Evolutionary conservation across 2,797 vertebrate genomes (phyloP).

Genomic region (Trichosurus vulpecula): DNA sequence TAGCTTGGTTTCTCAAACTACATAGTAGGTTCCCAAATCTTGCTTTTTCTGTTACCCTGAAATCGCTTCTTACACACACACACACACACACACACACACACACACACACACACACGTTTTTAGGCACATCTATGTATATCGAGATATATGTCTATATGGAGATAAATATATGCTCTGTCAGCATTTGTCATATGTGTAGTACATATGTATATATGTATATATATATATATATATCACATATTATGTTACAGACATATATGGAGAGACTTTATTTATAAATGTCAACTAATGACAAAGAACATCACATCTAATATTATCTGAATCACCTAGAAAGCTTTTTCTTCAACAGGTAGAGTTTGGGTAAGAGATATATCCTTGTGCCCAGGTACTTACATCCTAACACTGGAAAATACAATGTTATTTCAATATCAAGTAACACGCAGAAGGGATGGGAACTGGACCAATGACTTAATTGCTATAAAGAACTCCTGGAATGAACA

Average conservation of each 20-base stretch:
- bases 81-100: neutral
- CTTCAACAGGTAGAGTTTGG: neutral
- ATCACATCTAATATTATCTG: neutral
- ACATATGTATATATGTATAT: no score
- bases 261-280: neutral
- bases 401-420: neutral
- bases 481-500: neutral
- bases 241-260: neutral
- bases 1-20: neutral
- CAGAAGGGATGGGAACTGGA: neutral
- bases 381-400: neutral
- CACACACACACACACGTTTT: no score
- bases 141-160: neutral
- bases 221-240: no score
- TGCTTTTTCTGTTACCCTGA: neutral
- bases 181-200: neutral
- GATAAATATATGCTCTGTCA: neutral
- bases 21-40: neutral
- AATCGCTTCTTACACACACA: neutral
- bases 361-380: neutral
- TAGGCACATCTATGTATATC: neutral
- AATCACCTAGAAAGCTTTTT: neutral
- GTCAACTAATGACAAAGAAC: neutral
- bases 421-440: neutral
- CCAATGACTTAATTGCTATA: neutral